Evolutionary conservation across 2,797 vertebrate species (phyloP).

Genomic region (Chaetophractus vellerosus): DNA sequence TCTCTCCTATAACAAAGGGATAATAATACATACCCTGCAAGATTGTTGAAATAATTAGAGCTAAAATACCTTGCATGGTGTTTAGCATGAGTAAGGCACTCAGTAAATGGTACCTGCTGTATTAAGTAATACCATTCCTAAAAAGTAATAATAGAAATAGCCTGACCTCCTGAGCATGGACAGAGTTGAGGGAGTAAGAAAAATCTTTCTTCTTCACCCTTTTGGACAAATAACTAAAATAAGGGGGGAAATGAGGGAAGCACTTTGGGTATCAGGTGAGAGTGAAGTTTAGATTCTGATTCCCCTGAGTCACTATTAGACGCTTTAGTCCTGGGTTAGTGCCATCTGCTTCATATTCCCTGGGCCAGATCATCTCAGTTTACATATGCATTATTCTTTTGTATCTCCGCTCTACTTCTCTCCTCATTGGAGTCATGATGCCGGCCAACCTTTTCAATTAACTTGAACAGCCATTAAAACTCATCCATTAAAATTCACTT

Average conservation of each 20-base stretch:
- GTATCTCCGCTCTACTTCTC: slow-evolving; percentile 40
- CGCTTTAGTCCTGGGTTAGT: neutral
- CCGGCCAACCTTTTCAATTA: slow-evolving; percentile 68
- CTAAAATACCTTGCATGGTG: slow-evolving; percentile 37
- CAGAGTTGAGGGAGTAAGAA: neutral
- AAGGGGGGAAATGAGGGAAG: neutral
- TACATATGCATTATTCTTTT: neutral
- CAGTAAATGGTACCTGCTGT: neutral
- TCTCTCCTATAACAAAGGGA: neutral
- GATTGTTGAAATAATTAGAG: slow-evolving; percentile 4
- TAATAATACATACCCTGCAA: neutral
- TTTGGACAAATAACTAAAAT: slow-evolving; percentile 45
- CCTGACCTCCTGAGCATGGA: neutral
- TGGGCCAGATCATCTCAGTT: neutral
- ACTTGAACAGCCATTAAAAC: slow-evolving; percentile 68
- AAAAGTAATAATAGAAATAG: neutral
- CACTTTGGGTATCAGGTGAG: neutral
- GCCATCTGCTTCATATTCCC: neutral
- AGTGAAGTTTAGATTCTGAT: neutral
- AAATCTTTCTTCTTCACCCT: neutral
- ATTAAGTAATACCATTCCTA: slow-evolving; percentile 17
- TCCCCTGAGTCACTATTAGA: neutral
- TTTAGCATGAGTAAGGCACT: slow-evolving; percentile 29
- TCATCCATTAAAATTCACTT: slow-evolving; percentile 76
- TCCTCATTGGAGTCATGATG: slow-evolving; percentile 7